A percentile compares a stretch with the other conserved stretches of the same genome.
These are phyloP conservation scores for Plagiodera versicolora DNA, from an alignment of 2,888 invertebrate genomes.

Conservation along the genomic window DNA sequence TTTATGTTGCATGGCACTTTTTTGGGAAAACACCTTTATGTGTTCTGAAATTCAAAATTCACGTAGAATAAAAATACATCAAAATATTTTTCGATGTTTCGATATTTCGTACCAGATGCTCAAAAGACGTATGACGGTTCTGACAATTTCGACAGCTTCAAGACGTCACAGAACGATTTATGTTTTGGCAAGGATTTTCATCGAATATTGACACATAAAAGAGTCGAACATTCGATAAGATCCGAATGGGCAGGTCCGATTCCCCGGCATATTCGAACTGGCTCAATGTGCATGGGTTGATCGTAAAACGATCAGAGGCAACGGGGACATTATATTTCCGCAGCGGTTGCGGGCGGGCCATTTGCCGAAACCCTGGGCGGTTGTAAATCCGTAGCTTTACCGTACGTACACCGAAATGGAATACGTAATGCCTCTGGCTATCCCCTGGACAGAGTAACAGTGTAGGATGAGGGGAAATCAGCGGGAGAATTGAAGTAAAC, in stretches of 20 bases:
- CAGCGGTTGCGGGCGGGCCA: conserved; percentile 41
- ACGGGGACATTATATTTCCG: conserved; percentile 19
- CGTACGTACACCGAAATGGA: conserved; percentile 24
- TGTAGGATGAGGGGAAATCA: neutral
- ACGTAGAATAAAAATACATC: no score
- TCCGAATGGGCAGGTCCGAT: conserved; percentile 25
- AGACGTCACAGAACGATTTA: no score
- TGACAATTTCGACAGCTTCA: no score
- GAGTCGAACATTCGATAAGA: no score
- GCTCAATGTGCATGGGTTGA: neutral
- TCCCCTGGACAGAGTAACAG: neutral
- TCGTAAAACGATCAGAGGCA: conserved; percentile 7
- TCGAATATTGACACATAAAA: no score
- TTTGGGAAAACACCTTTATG: no score
- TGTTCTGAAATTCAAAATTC: no score
- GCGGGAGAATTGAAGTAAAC: neutral
- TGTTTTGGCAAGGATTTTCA: no score
- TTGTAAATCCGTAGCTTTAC: conserved; percentile 42
- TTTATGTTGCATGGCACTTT: no score
- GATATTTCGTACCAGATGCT: no score
- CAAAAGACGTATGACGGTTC: no score
- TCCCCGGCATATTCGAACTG: neutral
- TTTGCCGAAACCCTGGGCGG: conserved; percentile 43
- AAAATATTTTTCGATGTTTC: no score
- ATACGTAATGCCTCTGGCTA: conserved; percentile 12